Base-by-base conservation (phyloP, 2,113 vertebrate genomes). In the Cynoglossus semilaevis region DNA sequence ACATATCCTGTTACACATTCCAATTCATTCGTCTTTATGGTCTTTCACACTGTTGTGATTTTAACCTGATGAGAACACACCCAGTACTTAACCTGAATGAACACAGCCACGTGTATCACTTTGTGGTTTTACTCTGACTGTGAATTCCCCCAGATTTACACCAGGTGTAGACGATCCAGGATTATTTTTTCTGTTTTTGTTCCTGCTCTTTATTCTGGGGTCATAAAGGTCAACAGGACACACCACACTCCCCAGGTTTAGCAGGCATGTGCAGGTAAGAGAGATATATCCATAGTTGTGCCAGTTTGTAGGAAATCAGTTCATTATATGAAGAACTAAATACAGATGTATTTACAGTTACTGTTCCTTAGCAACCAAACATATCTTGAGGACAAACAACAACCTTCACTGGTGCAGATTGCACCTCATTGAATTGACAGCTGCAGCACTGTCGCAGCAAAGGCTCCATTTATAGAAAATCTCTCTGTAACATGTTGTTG, bases 251-350 rank as follows among this genome's bases (percentile, higher is more conserved):
- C n/a, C 22, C 22, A 29, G 61, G 61, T 51, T 69, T 40, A 48
- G 4, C 47, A 10, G 44, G 40, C 29, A 15, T 58, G 69, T 74
- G 1, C 2, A 13, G 7, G 7, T 13, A 17, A 16, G 16, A 11
- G 2, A 50, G 36, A 52, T 15, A 58, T 61, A 64, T 62, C 16
- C 59, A 49, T 15, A 14, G 35, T 15, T 13, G 7, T 13, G 40
- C 79, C 70, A 81, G 66, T 59, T 70, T 62, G 59, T 74, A 58
- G 51, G 57, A 49, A 9, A 19, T 58, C 50, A 7, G 41, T 64
- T 41, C 56, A 73, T 76, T 66, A 71, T 66, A 58, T 74, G 63
- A 41, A 17, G 12, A 12, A 18, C n/a, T 51, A 15, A 50, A 42
- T 59, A 61, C 17, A 9, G 7, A 15, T 64, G 17, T 38, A 51